Evolutionary conservation across 2,888 invertebrate genomes (phyloP), one percentile per base, ranked within the genome.

Genomic region (Cheilosia pagana): DNA sequence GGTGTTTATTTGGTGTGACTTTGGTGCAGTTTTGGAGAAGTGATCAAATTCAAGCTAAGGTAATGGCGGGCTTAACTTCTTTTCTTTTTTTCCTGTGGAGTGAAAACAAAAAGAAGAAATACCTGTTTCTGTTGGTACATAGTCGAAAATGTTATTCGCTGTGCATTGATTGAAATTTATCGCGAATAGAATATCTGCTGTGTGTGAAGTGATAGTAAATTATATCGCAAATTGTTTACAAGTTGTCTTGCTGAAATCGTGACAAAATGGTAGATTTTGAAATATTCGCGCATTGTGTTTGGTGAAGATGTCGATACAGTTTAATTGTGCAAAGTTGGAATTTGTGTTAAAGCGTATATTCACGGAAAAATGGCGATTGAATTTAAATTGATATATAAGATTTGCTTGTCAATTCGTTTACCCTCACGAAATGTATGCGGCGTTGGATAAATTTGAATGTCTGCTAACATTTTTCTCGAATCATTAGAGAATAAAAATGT

Each of bases 241-340:
- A 60, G 41, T 74, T 65, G 14, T 59, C 21, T 43, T 63, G 28
- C 45, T 35, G n/a, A 50, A 39, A 41, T 60, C 71, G 67, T 77
- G 77, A 81, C 81, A 81, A 81, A 81, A 81, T 76, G 77, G 77
- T 71, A 67, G 77, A 72, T 62, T 72, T 67, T 55, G 28, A 55
- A 63, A 45, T 41, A 63, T 62, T 81, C 70, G 75, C 70, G 63
- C 53, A 62, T 63, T 43, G 31, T 8, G 35, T 35, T 35, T 50
- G 19, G 1, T 50, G 31, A 35, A 16, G 4, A 50, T 43, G 35
- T 57, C 48, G 60, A 60, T 71, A 60, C 43, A 72, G 53, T 62
- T 62, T 62, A 43, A 43, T 72, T 62, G 62, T 31, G 50, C 23
- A 50, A n/a, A 63, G 12, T 28, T 19, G 23, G 10, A 16, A 16